These are phyloP conservation scores for Panzeria rudis DNA, from an alignment of 2,888 invertebrate genomes.

Conservation along the genomic window DNA sequence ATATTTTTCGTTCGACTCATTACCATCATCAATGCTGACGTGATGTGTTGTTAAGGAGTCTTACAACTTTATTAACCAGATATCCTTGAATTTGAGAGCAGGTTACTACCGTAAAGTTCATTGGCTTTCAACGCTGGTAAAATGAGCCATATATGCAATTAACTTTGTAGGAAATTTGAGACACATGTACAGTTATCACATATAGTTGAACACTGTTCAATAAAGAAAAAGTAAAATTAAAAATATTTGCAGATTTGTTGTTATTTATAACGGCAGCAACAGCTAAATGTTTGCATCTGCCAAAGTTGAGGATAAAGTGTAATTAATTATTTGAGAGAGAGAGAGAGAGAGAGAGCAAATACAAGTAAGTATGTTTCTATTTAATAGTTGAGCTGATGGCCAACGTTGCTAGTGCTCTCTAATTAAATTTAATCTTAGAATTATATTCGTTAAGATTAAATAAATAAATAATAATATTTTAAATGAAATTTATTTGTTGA, in stretches of 20 bases:
- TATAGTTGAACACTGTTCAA: background rate
- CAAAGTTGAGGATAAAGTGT: too few species aligned
- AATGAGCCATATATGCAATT: background rate
- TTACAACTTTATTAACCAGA: slow-evolving; percentile 49
- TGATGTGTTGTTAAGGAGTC: slow-evolving; percentile 34
- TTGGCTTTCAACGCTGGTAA: slow-evolving; percentile 25
- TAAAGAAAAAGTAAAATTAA: background rate
- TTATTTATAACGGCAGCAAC: background rate
- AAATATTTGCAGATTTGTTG: background rate
- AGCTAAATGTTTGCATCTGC: background rate
- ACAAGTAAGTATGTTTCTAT: too few species aligned
- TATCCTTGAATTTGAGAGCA: slow-evolving; percentile 60
- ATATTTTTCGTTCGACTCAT: background rate
- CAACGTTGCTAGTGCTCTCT: too few species aligned
- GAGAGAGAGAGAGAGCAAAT: too few species aligned
- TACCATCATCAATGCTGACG: slow-evolving; percentile 17
- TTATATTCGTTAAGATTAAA: too few species aligned
- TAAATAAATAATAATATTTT: too few species aligned
- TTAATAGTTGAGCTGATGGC: too few species aligned
- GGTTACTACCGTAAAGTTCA: slow-evolving; percentile 51
- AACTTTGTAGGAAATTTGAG: slow-evolving; percentile 6
- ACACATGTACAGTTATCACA: background rate
- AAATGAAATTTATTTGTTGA: too few species aligned
- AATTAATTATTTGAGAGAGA: too few species aligned
- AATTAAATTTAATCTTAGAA: too few species aligned